A percentile compares a stretch with the other conserved stretches of the same genome.
phyloP scores from a whole-genome alignment of 2,113 vertebrate genomes.

The Oreochromis niloticus region DNA sequence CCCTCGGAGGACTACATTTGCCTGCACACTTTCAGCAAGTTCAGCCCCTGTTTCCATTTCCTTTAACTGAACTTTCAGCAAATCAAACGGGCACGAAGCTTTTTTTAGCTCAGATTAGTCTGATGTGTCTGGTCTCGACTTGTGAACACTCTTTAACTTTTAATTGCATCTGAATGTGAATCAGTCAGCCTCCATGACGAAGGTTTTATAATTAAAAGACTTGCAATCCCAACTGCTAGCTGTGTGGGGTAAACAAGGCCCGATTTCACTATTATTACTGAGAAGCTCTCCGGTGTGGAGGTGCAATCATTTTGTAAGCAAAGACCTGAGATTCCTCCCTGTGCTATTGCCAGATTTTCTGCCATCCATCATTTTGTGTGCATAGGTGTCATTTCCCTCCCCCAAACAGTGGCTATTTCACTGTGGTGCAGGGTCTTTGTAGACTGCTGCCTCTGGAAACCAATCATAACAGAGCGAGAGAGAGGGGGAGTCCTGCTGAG shows the following conservation, averaged over 20 bases:
- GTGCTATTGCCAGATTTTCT: background rate
- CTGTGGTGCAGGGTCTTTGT: conserved; percentile 23
- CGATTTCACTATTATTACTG: background rate
- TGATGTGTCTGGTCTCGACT: conserved; percentile 5
- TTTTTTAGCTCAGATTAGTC: background rate
- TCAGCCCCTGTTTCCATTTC: background rate
- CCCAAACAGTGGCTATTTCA: background rate
- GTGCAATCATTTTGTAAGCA: background rate
- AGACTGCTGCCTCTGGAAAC: conserved; percentile 13
- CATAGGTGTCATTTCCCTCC: background rate
- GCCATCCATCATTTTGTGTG: background rate
- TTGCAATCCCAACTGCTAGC: background rate
- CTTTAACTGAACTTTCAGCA: background rate
- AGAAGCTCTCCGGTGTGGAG: background rate
- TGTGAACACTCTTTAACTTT: background rate
- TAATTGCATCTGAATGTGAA: conserved; percentile 24
- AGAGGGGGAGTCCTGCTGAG: background rate
- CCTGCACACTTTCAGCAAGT: background rate
- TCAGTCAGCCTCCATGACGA: background rate
- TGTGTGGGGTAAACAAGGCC: background rate
- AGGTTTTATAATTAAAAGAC: conserved; percentile 31
- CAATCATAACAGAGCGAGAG: background rate
- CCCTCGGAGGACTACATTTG: background rate
- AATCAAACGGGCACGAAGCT: conserved; percentile 2
- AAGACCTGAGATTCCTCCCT: background rate